These are phyloP conservation scores for Dascyllus trimaculatus DNA, from an alignment of 2,113 vertebrate species.

Conservation along the genomic window DNA sequence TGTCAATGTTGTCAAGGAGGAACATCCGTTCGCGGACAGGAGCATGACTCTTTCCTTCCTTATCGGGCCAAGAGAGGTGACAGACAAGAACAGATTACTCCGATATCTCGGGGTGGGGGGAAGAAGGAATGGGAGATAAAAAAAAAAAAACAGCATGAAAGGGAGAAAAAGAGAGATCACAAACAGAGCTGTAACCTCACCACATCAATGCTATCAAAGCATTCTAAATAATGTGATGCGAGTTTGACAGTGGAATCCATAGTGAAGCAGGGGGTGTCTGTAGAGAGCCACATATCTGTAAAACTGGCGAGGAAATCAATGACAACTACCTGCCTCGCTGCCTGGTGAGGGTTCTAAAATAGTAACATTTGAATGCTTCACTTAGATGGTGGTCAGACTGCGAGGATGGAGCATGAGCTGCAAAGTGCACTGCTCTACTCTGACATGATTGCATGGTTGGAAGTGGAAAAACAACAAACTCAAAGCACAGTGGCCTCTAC, in stretches of 20 bases:
- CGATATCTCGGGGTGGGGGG: conserved; percentile 29
- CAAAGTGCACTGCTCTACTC: too few relatives aligned
- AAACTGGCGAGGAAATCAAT: conserved; percentile 22
- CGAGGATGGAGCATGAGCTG: not conserved
- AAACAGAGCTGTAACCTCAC: conserved; percentile 18
- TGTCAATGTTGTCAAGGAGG: conserved; percentile 63
- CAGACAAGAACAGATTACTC: conserved; percentile 70
- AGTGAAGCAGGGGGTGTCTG: not conserved
- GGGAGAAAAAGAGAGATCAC: conserved; percentile 21
- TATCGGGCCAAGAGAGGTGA: conserved; percentile 67
- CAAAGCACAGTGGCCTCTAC: not conserved
- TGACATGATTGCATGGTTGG: too few relatives aligned
- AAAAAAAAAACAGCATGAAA: conserved; percentile 24
- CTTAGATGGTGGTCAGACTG: not conserved
- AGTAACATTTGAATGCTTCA: not conserved
- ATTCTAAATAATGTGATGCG: conserved; percentile 17
- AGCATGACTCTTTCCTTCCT: conserved; percentile 64
- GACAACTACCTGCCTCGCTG: not conserved
- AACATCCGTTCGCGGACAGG: conserved; percentile 64
- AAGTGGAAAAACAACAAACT: not conserved
- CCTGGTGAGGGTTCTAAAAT: not conserved
- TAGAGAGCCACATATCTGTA: not conserved
- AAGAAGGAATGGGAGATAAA: conserved; percentile 29
- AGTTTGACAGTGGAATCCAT: not conserved
- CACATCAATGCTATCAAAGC: conserved; percentile 28